phyloP scores from a whole-genome alignment of 2,797 vertebrate genomes.

The Mus spretus region DNA sequence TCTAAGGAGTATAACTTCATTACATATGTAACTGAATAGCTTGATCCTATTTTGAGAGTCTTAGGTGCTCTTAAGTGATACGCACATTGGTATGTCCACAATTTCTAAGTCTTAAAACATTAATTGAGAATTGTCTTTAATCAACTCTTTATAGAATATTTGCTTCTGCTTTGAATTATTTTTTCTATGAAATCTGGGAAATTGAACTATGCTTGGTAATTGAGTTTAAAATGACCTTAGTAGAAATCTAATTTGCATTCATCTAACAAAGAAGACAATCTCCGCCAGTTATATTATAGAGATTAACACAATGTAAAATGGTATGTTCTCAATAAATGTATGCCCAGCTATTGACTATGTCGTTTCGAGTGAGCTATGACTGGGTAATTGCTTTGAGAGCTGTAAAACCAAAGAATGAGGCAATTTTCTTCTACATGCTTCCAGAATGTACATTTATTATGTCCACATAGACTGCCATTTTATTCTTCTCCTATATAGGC shows the following conservation, averaged over 20 bases:
- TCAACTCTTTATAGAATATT: slow-evolving; percentile 75
- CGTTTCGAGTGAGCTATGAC: slow-evolving; percentile 59
- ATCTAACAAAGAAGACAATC: slow-evolving; percentile 29
- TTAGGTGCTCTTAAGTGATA: slow-evolving; percentile 67
- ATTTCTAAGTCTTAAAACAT: slow-evolving; percentile 80
- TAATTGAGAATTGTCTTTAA: slow-evolving; percentile 75
- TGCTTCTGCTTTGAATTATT: slow-evolving; percentile 68
- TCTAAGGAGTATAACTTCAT: slow-evolving; percentile 58
- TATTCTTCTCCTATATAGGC: neutral
- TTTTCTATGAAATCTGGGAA: slow-evolving; percentile 72
- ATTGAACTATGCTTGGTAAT: slow-evolving; percentile 67
- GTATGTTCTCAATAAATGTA: slow-evolving; percentile 69
- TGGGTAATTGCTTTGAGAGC: slow-evolving; percentile 66
- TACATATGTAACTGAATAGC: slow-evolving; percentile 69
- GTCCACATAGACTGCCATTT: slow-evolving; percentile 5
- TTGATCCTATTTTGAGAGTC: slow-evolving; percentile 65
- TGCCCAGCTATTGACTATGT: neutral
- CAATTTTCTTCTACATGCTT: slow-evolving; percentile 52
- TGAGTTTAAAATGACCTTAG: slow-evolving; percentile 67
- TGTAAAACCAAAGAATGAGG: slow-evolving; percentile 49
- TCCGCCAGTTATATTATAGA: slow-evolving; percentile 38
- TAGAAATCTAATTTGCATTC: slow-evolving; percentile 65
- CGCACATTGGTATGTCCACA: slow-evolving; percentile 65
- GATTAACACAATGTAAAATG: slow-evolving; percentile 67
- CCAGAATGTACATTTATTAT: slow-evolving; percentile 40